phyloP scores from a whole-genome alignment of 2,797 vertebrate genomes.

The Eleutherodactylus coqui region DNA sequence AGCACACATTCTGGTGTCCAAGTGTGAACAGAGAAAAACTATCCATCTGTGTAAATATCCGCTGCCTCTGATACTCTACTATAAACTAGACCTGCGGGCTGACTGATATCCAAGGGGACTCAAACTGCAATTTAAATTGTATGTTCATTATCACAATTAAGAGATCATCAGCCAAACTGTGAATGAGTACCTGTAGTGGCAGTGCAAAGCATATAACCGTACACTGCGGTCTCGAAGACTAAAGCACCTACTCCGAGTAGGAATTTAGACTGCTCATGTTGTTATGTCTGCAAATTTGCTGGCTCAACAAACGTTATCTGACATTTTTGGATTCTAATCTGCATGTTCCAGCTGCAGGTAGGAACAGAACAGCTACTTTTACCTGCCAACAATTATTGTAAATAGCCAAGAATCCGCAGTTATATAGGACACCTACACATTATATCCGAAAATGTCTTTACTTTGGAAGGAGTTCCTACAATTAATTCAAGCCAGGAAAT shows the following conservation, averaged over 20 bases:
- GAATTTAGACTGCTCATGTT: not conserved
- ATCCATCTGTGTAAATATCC: not conserved
- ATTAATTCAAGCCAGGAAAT: not conserved
- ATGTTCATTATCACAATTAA: not conserved
- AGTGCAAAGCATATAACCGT: not conserved
- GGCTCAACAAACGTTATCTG: not conserved
- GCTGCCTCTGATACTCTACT: not conserved
- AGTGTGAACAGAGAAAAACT: not conserved
- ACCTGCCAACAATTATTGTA: conserved; percentile 5
- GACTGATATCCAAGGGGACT: not conserved
- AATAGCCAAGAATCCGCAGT: not conserved
- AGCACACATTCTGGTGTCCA: not conserved
- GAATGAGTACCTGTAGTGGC: not conserved
- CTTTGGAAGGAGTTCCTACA: not conserved
- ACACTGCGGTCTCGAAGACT: not conserved
- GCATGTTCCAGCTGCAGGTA: not conserved
- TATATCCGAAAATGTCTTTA: not conserved
- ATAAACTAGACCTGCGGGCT: not conserved
- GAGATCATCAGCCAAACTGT: not conserved
- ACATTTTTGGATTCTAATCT: not conserved
- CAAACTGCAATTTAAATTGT: not conserved
- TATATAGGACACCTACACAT: not conserved
- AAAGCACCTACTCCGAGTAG: not conserved
- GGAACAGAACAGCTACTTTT: not conserved
- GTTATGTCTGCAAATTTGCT: not conserved